Conservation (phyloP, 2,888 invertebrate species). For the Sialis fuliginosa region DNA sequence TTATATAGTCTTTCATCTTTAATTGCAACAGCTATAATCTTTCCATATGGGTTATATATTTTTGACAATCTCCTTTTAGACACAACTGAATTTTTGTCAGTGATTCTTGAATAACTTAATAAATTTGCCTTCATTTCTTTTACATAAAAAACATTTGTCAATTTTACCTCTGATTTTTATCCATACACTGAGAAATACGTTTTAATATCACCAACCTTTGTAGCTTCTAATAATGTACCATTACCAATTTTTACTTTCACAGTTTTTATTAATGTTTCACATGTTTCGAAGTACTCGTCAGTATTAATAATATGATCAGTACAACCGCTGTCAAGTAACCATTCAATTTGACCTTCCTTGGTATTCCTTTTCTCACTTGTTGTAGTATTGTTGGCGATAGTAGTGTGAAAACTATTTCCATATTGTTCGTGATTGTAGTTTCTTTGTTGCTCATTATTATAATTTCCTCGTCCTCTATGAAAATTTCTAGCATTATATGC, state of each 20-base stretch:
- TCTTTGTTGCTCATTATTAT: neutral
- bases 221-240: slow-evolving; percentile 8
- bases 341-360: neutral
- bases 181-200: slow-evolving; percentile 3
- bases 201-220: slow-evolving; percentile 7
- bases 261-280: slow-evolving; percentile 5
- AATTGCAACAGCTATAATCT: slow-evolving; percentile 9
- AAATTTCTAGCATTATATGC: neutral
- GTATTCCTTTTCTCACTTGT: neutral
- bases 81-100: slow-evolving; percentile 10
- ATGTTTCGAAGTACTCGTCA: slow-evolving; percentile 7
- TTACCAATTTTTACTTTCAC: slow-evolving; percentile 8
- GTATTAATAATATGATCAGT: slow-evolving; percentile 9
- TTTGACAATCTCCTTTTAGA: slow-evolving; percentile 8
- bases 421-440: no score
- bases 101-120: slow-evolving; percentile 10
- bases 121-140: slow-evolving; percentile 11
- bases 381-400: neutral
- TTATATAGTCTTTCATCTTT: slow-evolving; percentile 9
- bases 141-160: slow-evolving; percentile 8
- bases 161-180: neutral
- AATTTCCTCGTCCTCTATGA: neutral
- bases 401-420: neutral
- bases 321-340: slow-evolving; percentile 7
- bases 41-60: slow-evolving; percentile 8